Base-by-base conservation (phyloP, 2,888 invertebrate species). In the Nycteola revayana region DNA sequence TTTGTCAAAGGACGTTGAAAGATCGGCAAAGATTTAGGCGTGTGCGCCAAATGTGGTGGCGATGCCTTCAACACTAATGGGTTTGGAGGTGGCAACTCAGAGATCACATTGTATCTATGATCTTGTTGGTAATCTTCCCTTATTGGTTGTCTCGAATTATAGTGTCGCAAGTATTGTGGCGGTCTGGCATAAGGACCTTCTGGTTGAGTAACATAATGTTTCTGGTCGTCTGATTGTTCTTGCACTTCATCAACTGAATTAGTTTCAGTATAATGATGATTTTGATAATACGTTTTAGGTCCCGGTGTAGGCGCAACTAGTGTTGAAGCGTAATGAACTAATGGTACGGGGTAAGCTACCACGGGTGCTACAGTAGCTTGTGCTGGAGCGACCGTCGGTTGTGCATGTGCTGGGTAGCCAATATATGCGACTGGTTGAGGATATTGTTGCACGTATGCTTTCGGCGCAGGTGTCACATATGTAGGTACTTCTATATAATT, bases 11-110 rank as follows among this genome's bases (percentile, higher is more conserved):
- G 85, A 20, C 86, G 70, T 35, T 74, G 75, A 28, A 21, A 2
- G 5, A 75, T 51, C 0, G 89, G 86, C 21, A 90, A 58, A 3
- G 76, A 67, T 59, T 83, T 86, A 1, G 89, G 85, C 32, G 85
- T 57, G 36, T 88, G 85, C 4, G 82, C 48, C 7, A 84, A 56
- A 46, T 84, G 85, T 10, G 81, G 31, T 1, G 78, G 82, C 7
- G 66, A 63, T 25, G 64, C 64, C 43, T 80, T 82, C 22, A 83
- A 42, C 20, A 85, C 41, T 37, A 85, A 43, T 1, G 83, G 77
- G 59, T 70, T 76, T 1, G 87, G 86, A 38, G 61, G 75, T 3
- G 86, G 87, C 26, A 86, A 45, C 31, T 83, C 81, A 11, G 74
- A 60, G 24, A 76, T 45, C 3, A 64, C 48, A 29, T 54, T 26